Evolutionary conservation across 2,888 invertebrate genomes (phyloP), one percentile per base, ranked within the genome.

Genomic region (Glaucopsyche alexis): DNA sequence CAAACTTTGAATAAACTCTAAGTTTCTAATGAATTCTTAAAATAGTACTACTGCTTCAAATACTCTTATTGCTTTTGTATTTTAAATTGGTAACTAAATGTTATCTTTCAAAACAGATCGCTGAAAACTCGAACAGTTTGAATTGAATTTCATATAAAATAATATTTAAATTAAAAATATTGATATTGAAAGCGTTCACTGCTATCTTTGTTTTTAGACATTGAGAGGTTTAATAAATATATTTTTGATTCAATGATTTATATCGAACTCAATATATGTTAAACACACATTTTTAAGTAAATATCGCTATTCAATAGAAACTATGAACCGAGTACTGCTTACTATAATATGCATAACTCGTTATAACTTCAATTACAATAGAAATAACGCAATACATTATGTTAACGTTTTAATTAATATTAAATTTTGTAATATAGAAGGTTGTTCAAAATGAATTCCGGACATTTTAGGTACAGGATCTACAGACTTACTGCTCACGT

Each of bases 41-140:
- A 60, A 11, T 29, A 1, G 50, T 50, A 7, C 50, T 50, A 7
- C 50, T n/a, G 60, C 29, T 60, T 29, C 42, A 65, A 66, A 66
- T 66, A 66, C 65, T n/a, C 4, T n/a, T 66, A 66, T 66, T 66
- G 65, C n/a, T 66, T 66, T 66, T 66, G 65, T 42, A 66, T 55
- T 55, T 55, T 8, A 66, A 66, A 40, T 40, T 29, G 5, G 64
- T 4, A 40, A 40, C n/a, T n/a, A 3, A 9, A 6, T 4, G 40
- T 66, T 66, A 14, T 42, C 42, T 66, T 66, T 42, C n/a, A 66
- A 66, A 66, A 66, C 11, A 66, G 65, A 42, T 42, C 42, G 65
- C 42, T 66, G 42, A n/a, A 42, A 42, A 66, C 16, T 66, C 40
- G 42, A 40, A 42, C 55, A 55, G 16, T 16, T 42, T 3, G 7